Percentiles rank a stretch among this genome's conserved stretches.
Evolutionary conservation across 2,888 invertebrate species (phyloP).

Genomic region (Drosophila hawaiiensis): DNA sequence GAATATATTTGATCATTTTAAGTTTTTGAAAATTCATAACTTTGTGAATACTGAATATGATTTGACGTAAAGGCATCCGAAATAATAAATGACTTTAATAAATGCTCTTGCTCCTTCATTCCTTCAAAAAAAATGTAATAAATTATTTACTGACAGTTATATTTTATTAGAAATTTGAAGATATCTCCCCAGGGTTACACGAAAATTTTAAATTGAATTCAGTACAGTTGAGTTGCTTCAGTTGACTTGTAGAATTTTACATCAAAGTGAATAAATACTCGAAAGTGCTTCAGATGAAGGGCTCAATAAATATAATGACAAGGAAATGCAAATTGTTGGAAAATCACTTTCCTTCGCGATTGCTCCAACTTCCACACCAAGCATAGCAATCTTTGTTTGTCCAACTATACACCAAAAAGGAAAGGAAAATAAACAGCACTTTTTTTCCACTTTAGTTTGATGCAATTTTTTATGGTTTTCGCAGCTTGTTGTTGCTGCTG

Average conservation of each 20-base stretch:
- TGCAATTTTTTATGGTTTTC: conserved; percentile 54
- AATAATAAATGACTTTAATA: conserved; percentile 1
- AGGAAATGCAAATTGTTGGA: conserved; percentile 55
- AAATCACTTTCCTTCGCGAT: conserved; percentile 32
- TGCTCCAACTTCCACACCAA: not conserved
- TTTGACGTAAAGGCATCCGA: no score
- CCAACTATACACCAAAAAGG: conserved; percentile 11
- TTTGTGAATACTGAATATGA: not conserved
- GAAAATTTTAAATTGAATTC: conserved; percentile 1
- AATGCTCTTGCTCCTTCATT: not conserved
- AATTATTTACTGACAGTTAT: not conserved
- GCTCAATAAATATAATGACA: conserved; percentile 48
- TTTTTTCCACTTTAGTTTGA: conserved; percentile 35
- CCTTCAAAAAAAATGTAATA: not conserved
- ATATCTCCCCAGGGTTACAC: not conserved
- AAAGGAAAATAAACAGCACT: conserved; percentile 1
- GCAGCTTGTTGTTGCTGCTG: conserved; percentile 20
- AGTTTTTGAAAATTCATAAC: not conserved
- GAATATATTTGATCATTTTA: not conserved
- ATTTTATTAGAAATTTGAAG: not conserved
- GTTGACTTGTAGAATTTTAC: conserved; percentile 3
- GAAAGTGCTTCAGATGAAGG: conserved; percentile 9
- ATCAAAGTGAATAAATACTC: conserved; percentile 2
- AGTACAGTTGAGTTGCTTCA: not conserved
- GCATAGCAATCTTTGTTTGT: conserved; percentile 5